Conservation (phyloP, 2,113 vertebrate genomes). For the Prionailurus viverrinus region DNA sequence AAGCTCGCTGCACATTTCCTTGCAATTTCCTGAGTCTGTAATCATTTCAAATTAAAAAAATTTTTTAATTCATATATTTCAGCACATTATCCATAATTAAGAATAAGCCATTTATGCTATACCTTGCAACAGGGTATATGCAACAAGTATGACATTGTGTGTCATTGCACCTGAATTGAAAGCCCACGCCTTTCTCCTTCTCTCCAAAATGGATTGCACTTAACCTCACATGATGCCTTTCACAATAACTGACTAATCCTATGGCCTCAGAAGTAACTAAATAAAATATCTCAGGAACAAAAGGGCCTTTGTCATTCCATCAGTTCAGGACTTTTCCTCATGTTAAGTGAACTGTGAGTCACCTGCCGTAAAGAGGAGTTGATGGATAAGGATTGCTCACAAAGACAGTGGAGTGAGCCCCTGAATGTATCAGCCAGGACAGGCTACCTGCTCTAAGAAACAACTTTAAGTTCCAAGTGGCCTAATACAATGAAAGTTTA, state of each 20-base stretch:
- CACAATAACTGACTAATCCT: constrained; percentile 58
- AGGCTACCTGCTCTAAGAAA: background rate
- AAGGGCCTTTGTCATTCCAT: constrained; percentile 35
- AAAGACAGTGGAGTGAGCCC: background rate
- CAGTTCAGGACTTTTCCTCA: constrained; percentile 28
- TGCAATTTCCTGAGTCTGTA: background rate
- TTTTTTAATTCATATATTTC: background rate
- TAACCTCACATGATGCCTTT: background rate
- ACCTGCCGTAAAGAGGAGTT: constrained; percentile 52
- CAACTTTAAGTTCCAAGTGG: background rate
- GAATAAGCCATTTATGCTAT: background rate
- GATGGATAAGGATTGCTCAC: constrained; percentile 19
- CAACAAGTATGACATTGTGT: background rate
- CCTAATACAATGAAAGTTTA: background rate
- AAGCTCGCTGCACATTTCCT: background rate
- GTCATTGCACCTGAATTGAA: background rate
- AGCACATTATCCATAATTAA: background rate
- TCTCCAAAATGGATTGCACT: background rate
- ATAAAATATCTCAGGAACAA: constrained; percentile 58
- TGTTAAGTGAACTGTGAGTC: constrained; percentile 63
- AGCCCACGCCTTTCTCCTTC: background rate
- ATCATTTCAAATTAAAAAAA: constrained; percentile 48
- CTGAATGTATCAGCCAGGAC: background rate
- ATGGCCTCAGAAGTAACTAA: constrained; percentile 7
- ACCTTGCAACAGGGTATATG: background rate